A percentile compares a stretch with the other conserved stretches of the same genome.
These are phyloP conservation scores for Danio albolineatus DNA, from an alignment of 2,797 vertebrate species.

Conservation along the genomic window DNA sequence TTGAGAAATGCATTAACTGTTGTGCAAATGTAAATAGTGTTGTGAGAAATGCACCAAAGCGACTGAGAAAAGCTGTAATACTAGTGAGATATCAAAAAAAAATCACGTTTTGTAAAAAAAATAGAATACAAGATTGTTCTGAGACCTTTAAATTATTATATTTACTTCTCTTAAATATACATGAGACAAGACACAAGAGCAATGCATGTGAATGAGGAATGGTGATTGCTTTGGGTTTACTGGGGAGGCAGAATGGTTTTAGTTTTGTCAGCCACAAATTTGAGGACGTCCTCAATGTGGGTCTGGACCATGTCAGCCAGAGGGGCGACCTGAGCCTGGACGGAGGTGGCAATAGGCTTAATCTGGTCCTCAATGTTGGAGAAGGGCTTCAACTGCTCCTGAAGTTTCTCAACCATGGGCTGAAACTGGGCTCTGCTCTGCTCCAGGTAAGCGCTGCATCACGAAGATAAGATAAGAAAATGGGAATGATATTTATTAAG, in stretches of 20 bases:
- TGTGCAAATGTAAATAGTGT: too few relatives aligned
- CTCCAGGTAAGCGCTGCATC: constrained; percentile 69
- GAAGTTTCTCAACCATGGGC: constrained; percentile 72
- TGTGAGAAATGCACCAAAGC: too few relatives aligned
- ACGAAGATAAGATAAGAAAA: not conserved
- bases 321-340: constrained; percentile 60
- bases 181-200: constrained; percentile 17
- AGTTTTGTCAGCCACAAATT: constrained; percentile 69
- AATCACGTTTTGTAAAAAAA: not conserved
- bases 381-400: constrained; percentile 68
- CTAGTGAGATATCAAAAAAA: not conserved
- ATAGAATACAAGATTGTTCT: not conserved
- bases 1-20: too few relatives aligned
- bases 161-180: constrained; percentile 24
- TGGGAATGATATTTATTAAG: too few relatives aligned
- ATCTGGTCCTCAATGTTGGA: constrained; percentile 64
- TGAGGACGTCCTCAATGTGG: constrained; percentile 65
- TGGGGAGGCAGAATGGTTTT: constrained; percentile 68
- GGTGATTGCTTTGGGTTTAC: constrained; percentile 54
- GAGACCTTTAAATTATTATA: constrained; percentile 42
- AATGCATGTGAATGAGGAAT: constrained; percentile 6
- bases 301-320: constrained; percentile 50
- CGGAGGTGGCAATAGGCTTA: constrained; percentile 62
- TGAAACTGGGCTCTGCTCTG: constrained; percentile 66
- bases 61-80: too few relatives aligned